Conservation (phyloP, 1,140 invertebrate species). For the Steinernema feltiae region DNA sequence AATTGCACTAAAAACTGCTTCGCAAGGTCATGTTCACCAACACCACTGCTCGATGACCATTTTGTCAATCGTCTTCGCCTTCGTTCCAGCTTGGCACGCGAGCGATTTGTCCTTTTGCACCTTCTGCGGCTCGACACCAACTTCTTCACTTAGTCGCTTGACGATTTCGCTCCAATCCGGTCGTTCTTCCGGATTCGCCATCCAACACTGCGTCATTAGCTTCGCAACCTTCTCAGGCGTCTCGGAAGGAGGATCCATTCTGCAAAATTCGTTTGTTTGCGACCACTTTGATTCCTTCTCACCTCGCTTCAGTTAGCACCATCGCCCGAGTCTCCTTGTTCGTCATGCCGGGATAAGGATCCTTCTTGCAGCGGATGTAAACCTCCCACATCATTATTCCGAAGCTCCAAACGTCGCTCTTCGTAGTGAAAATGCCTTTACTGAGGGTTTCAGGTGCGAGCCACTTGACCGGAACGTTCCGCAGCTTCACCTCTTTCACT, state of each 20-base stretch:
- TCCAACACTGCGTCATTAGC: conserved; percentile 25
- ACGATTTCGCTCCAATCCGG: conserved; percentile 17
- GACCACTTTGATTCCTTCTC: neutral
- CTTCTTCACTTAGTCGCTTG: conserved; percentile 11
- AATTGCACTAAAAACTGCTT: too few relatives aligned
- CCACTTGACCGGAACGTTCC: conserved; percentile 23
- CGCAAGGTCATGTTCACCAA: too few relatives aligned
- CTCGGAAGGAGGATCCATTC: conserved; percentile 19
- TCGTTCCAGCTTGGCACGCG: too few relatives aligned
- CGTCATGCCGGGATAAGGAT: conserved; percentile 26
- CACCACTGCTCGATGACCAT: too few relatives aligned
- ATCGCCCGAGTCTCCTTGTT: conserved; percentile 19
- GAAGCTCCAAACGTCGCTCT: too few relatives aligned
- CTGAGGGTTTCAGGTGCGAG: too few relatives aligned
- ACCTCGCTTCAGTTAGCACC: conserved; percentile 16
- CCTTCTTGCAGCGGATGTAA: conserved; percentile 23
- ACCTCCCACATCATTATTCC: conserved; percentile 32
- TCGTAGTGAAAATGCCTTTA: too few relatives aligned
- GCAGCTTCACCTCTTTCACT: conserved; percentile 22
- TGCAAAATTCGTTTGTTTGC: neutral
- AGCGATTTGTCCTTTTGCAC: too few relatives aligned
- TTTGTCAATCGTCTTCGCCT: too few relatives aligned
- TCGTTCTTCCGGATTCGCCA: conserved; percentile 8
- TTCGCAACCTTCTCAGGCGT: neutral
- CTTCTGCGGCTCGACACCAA: neutral